phyloP scores from a whole-genome alignment of 1,140 invertebrate genomes.

The Popillia japonica region DNA sequence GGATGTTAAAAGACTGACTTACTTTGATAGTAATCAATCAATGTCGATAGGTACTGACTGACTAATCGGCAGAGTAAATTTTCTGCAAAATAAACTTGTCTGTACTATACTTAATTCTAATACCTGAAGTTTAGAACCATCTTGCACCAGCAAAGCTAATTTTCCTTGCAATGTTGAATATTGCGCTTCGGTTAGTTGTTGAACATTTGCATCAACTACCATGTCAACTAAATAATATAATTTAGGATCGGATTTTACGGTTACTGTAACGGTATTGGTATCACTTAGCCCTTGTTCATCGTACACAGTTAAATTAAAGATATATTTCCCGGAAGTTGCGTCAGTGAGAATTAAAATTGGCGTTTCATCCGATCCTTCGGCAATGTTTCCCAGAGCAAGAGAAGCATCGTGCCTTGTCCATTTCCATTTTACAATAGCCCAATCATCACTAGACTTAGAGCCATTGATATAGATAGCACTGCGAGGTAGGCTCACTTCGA shows the following conservation, averaged over 20 bases:
- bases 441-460: slow-evolving; percentile 85
- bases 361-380: slow-evolving; percentile 76
- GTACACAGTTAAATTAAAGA: slow-evolving; percentile 86
- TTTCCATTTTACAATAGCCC: slow-evolving; percentile 82
- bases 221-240: slow-evolving; percentile 81
- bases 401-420: slow-evolving; percentile 86
- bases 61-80: no score
- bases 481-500: slow-evolving; percentile 77
- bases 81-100: no score
- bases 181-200: slow-evolving; percentile 77
- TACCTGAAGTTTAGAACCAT: slow-evolving; percentile 60
- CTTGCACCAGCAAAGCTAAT: slow-evolving; percentile 70
- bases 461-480: slow-evolving; percentile 85
- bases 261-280: slow-evolving; percentile 83
- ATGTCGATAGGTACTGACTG: no score
- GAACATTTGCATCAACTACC: slow-evolving; percentile 76
- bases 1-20: no score
- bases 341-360: slow-evolving; percentile 85
- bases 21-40: no score
- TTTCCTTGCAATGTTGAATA: slow-evolving; percentile 78
- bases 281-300: slow-evolving; percentile 87
- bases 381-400: slow-evolving; percentile 82
- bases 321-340: slow-evolving; percentile 85
- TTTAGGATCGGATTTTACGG: slow-evolving; percentile 83
- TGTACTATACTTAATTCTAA: no score